A percentile compares a stretch with the other conserved stretches of the same genome.
Conservation (phyloP, 2,113 vertebrate species). For the Cheilinus undulatus region DNA sequence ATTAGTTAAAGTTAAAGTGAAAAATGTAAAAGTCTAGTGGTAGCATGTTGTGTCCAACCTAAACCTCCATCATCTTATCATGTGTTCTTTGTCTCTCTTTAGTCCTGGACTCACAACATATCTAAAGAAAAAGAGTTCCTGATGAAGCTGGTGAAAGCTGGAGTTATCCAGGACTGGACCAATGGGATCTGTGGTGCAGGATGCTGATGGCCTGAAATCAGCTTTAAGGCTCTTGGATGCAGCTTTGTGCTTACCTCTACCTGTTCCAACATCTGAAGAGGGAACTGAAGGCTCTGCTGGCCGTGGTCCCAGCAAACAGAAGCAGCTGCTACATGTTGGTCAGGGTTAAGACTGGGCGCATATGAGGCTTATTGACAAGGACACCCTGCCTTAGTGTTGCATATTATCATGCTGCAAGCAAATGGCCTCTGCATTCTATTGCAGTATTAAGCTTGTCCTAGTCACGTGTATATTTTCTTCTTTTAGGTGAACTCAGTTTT, state of each 20-base stretch:
- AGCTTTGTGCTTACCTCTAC: background rate
- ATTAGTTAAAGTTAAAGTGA: too few relatives aligned
- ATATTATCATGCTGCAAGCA: conserved; percentile 12
- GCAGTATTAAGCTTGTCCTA: conserved; percentile 26
- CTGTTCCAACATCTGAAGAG: conserved; percentile 18
- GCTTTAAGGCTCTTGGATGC: background rate
- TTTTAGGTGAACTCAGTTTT: background rate
- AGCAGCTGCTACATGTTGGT: background rate
- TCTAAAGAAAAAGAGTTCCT: conserved; percentile 93
- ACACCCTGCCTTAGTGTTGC: conserved; percentile 9
- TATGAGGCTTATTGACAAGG: background rate
- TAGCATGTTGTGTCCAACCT: background rate
- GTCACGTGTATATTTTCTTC: background rate
- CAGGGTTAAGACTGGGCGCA: background rate
- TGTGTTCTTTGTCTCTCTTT: conserved; percentile 17
- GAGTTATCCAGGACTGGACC: conserved; percentile 90
- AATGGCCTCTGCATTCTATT: conserved; percentile 1
- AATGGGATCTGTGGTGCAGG: conserved; percentile 85
- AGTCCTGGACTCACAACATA: conserved; percentile 98
- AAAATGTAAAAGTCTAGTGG: background rate
- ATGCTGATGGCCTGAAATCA: conserved; percentile 21
- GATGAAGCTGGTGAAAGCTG: conserved; percentile 90
- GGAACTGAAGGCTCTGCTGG: background rate
- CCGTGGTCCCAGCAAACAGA: conserved; percentile 7
- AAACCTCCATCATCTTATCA: background rate